phyloP scores from a whole-genome alignment of 1,140 invertebrate genomes.

The Lepidurus arcticus region DNA sequence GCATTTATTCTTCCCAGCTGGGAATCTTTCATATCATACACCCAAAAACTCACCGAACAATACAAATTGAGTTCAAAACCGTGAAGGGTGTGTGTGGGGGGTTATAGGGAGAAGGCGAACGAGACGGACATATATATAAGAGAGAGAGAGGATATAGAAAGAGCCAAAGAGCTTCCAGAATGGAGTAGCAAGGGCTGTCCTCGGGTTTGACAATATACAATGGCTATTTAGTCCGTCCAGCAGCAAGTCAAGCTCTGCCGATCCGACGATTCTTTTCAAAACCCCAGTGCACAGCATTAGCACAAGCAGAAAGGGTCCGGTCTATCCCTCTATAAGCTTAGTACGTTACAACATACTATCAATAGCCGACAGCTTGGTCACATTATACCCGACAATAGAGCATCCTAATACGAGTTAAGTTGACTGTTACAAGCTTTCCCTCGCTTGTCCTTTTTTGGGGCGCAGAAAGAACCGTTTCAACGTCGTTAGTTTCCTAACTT shows the following conservation, averaged over 20 bases:
- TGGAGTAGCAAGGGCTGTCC: background rate
- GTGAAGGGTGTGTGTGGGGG: background rate
- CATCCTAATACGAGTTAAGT: conserved; percentile 22
- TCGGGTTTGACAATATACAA: background rate
- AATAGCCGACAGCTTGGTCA: conserved; percentile 17
- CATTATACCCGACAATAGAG: background rate
- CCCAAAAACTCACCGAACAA: background rate
- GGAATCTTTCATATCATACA: conserved; percentile 11
- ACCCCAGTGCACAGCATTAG: background rate
- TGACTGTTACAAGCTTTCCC: background rate
- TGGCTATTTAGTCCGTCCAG: conserved; percentile 5
- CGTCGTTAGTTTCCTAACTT: too few relatives aligned
- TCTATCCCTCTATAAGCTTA: background rate
- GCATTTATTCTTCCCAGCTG: background rate
- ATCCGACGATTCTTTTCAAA: background rate
- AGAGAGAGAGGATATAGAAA: too few relatives aligned
- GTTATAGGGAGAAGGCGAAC: too few relatives aligned
- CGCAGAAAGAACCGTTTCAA: too few relatives aligned
- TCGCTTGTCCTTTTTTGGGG: background rate
- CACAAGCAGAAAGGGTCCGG: background rate
- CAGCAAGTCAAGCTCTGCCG: background rate
- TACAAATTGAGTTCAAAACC: conserved; percentile 22
- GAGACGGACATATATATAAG: too few relatives aligned
- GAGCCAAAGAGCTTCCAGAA: too few relatives aligned
- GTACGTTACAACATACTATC: conserved; percentile 13